These are phyloP conservation scores for Neodontobutis hainanensis DNA, from an alignment of 2,113 vertebrate species.

Conservation along the genomic window DNA sequence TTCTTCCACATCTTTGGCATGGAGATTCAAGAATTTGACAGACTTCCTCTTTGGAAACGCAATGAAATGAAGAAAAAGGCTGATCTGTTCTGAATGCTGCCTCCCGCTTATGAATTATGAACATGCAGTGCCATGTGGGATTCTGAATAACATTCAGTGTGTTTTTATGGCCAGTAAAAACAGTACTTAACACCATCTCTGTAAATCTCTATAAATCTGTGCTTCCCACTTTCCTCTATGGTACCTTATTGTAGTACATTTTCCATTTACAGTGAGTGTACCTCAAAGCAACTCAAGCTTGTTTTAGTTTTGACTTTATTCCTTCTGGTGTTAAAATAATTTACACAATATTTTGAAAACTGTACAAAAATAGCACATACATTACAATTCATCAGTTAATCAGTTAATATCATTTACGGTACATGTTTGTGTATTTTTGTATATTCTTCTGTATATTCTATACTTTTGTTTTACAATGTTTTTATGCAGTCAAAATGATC, in stretches of 20 bases:
- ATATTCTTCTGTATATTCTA: too few relatives aligned
- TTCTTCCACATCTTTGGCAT: slow-evolving; percentile 94
- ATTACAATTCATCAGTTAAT: too few relatives aligned
- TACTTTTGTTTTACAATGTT: too few relatives aligned
- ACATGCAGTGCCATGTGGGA: neutral
- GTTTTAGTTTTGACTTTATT: neutral
- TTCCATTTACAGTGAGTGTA: neutral
- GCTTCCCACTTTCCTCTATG: neutral
- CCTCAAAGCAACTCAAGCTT: slow-evolving; percentile 4
- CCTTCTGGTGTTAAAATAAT: neutral
- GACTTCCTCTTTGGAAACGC: slow-evolving; percentile 95
- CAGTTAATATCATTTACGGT: too few relatives aligned
- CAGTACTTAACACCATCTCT: neutral
- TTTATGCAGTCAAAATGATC: neutral
- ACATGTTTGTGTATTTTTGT: too few relatives aligned
- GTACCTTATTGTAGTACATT: neutral
- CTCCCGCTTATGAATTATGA: neutral
- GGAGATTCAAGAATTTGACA: slow-evolving; percentile 91
- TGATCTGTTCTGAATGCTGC: slow-evolving; percentile 86
- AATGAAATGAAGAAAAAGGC: slow-evolving; percentile 96
- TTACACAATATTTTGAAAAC: slow-evolving; percentile 6
- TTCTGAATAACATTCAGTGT: slow-evolving; percentile 5
- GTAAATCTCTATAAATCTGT: neutral
- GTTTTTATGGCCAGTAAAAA: neutral
- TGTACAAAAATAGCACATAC: too few relatives aligned